phyloP scores from a whole-genome alignment of 2,113 vertebrate species.

The Anolis carolinensis region DNA sequence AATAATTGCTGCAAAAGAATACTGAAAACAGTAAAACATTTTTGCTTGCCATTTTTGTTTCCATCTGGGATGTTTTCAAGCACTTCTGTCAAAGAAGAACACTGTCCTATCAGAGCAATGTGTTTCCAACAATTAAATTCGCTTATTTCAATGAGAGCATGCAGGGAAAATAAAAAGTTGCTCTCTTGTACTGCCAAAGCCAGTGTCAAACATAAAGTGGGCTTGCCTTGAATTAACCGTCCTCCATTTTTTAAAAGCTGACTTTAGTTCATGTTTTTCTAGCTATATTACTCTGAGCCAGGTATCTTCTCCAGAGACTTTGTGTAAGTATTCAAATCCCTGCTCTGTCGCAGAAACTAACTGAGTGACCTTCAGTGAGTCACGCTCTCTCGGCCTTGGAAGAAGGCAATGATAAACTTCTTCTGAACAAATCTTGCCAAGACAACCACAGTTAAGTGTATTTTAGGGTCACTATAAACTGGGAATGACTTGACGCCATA shows the following conservation, averaged over 20 bases:
- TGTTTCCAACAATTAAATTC: not conserved
- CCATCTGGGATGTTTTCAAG: not conserved
- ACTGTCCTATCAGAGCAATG: not conserved
- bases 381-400: too few species aligned
- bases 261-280: not conserved
- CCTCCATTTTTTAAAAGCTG: not conserved
- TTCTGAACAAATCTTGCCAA: too few species aligned
- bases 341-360: too few species aligned
- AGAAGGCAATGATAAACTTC: too few species aligned
- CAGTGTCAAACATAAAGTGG: too few species aligned
- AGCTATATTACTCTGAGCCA: not conserved
- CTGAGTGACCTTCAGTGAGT: too few species aligned
- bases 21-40: not conserved
- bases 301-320: not conserved
- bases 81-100: not conserved
- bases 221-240: not conserved
- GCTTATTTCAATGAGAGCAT: not conserved
- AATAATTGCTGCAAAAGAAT: conserved; percentile 17
- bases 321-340: not conserved
- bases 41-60: not conserved
- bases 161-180: not conserved
- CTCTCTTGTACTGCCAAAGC: not conserved
- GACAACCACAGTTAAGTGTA: too few species aligned
- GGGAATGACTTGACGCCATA: too few species aligned
- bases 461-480: too few species aligned